These are phyloP conservation scores for Coreius guichenoti DNA, from an alignment of 2,797 vertebrate genomes.

Conservation along the genomic window DNA sequence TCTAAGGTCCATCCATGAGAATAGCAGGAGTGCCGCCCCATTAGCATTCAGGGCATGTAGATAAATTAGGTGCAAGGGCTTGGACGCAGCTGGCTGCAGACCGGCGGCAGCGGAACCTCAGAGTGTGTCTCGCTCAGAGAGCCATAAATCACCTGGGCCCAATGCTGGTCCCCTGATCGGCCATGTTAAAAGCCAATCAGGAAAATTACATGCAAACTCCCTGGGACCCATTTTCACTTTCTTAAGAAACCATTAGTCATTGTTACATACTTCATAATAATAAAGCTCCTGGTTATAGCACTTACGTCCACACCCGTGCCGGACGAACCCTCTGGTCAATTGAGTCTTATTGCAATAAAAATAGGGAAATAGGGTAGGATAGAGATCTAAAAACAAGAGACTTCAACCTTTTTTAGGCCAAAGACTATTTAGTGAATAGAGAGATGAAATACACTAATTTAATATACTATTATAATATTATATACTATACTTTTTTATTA, in stretches of 20 bases:
- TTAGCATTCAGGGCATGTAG: constrained; percentile 88
- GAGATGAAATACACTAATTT: background rate
- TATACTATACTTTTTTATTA: background rate
- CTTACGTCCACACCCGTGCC: constrained; percentile 26
- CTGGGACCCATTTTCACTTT: constrained; percentile 88
- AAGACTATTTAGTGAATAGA: background rate
- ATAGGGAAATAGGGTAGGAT: constrained; percentile 6
- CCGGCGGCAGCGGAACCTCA: constrained; percentile 75
- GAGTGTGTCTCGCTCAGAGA: constrained; percentile 72
- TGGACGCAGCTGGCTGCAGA: constrained; percentile 87
- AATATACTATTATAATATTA: background rate
- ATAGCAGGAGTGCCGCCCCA: constrained; percentile 76
- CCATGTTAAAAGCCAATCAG: constrained; percentile 99
- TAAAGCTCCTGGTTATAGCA: constrained; percentile 65
- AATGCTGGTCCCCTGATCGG: constrained; percentile 71
- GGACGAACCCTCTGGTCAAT: constrained; percentile 44
- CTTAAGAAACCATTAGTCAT: constrained; percentile 87
- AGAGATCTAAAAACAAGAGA: background rate
- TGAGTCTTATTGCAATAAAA: constrained; percentile 23
- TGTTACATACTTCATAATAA: constrained; percentile 81
- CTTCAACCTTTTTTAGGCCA: background rate
- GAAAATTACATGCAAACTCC: constrained; percentile 95
- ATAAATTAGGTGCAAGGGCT: constrained; percentile 93
- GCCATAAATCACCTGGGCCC: constrained; percentile 93
- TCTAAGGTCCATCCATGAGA: constrained; percentile 68